Percentiles rank a stretch among this genome's conserved stretches.
Conservation (phyloP, 2,113 vertebrate species). For the Gymnogyps californianus region DNA sequence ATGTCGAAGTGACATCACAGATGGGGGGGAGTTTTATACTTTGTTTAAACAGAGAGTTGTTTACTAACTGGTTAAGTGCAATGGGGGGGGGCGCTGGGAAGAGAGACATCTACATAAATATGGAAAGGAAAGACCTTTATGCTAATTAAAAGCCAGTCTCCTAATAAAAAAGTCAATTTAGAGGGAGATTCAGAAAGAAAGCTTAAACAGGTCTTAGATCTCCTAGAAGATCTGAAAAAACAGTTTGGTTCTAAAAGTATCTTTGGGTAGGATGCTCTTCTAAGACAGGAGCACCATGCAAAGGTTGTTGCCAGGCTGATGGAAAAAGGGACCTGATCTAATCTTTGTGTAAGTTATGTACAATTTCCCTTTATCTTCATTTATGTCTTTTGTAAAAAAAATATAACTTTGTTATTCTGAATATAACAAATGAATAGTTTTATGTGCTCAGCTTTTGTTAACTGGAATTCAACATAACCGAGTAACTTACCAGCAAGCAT, state of each 20-base stretch:
- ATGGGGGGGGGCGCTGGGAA: not conserved
- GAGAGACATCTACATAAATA: not conserved
- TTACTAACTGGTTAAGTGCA: not conserved
- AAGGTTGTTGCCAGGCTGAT: not conserved
- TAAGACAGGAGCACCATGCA: not conserved
- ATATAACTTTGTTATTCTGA: not conserved
- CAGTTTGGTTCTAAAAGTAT: fast-evolving
- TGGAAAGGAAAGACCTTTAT: not conserved
- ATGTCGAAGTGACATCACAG: not conserved
- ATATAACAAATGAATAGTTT: not conserved
- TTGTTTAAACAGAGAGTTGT: not conserved
- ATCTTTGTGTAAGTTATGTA: not conserved
- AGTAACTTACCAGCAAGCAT: not conserved
- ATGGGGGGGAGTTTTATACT: not conserved
- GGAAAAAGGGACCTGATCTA: not conserved
- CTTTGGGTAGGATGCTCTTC: not conserved
- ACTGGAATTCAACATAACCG: not conserved
- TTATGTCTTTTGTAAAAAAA: not conserved
- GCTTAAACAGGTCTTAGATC: not conserved
- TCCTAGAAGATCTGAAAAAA: not conserved
- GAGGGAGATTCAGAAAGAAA: not conserved
- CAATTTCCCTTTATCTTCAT: not conserved
- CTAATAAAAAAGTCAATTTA: not conserved
- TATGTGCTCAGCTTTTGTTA: not conserved
- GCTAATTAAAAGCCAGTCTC: not conserved